Base-by-base conservation (phyloP, 2,888 invertebrate species). In the Rotaria sp. region DNA sequence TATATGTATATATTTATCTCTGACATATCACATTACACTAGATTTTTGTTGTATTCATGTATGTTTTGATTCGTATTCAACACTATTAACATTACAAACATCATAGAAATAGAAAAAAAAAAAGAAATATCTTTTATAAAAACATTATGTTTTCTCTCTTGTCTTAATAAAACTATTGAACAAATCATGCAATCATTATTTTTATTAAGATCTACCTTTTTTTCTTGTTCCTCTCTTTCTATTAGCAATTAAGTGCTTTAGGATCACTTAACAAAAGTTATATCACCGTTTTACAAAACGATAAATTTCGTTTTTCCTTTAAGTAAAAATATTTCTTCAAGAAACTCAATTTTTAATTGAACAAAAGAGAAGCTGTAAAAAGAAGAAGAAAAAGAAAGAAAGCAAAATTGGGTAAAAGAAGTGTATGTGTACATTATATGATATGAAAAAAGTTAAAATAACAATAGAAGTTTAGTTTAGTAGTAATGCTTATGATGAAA, bases 41-140 rank as follows among this genome's bases (percentile, higher is more conserved):
- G 11, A 67, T 67, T 38, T 67, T 35, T 67, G 38, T 35, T 67
- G 38, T 67, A 35, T 67, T 67, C 67, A 35, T 67, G 15, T 21
- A 67, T 67, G 35, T 67, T 67, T 67, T 67, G 67, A 67, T 67
- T 67, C 67, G 67, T 67, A 67, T 67, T 67, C 67, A 67, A 67
- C 18, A 67, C 35, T 67, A 67, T 67, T 67, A 67, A 67, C 67
- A 67, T 67, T 67, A 38, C 67, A 67, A 67, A 67, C 67, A 67
- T 67, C 67, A 67, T 30, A 67, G 67, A 67, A 67, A 67, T 18
- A 67, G 7, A 59, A 59, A 67, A 67, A 30, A 35, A 35, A 30
- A 67, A 35, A 30, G 18, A 67, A 67, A 67, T 24, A 67, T 67
- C 67, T 35, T 67, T 67, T 67, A 67, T 35, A 67, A 67, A 67